Base-by-base conservation (phyloP, 2,113 vertebrate species). In the Bagarius yarrelli region DNA sequence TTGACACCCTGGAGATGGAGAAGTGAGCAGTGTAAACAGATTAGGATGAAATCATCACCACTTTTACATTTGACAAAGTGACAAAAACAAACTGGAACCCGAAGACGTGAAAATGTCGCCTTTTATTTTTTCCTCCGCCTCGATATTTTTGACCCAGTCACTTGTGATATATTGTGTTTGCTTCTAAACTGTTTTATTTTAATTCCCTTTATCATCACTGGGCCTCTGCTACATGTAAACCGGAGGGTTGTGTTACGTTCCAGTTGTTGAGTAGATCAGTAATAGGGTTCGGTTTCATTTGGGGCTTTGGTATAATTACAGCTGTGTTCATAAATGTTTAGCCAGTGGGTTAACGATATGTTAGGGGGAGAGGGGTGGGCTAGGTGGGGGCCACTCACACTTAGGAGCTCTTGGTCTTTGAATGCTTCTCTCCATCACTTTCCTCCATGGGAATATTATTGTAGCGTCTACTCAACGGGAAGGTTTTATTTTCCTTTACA, bases 151-250 rank as follows among this genome's bases (percentile, higher is more conserved):
- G 56, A 84, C 59, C 47, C 73, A 11, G 16, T 71, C 47, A 30
- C 47, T 52, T 16, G 19, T 81, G 56, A 55, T 63, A 63, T 91
- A 86, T 88, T 78, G 81, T 87, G 57, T 80, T 74, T 67, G 71
- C 84, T 87, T 84, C 15, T 34, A 60, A 63, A 63, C 63, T 80
- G 66, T 75, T 87, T 88, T 88, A 40, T 80, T 86, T 89, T 87
- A 88, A 86, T 90, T 78, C 85, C 82, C 64, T 81, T 73, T 84
- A 89, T 84, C 84, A 79, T 89, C 83, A 70, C 88, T 84, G 27
- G 86, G 87, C 87, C 88, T 84, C 86, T 47, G 88, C 56, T 55
- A 86, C 89, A 87, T 83, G 87, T 88, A 91, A 89, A 90, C 84
- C 78, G 21, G 59, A 78, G 79, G 40, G 61, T 79, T 23, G 25